phyloP scores from a whole-genome alignment of 2,797 vertebrate species.

The Erithacus rubecula region DNA sequence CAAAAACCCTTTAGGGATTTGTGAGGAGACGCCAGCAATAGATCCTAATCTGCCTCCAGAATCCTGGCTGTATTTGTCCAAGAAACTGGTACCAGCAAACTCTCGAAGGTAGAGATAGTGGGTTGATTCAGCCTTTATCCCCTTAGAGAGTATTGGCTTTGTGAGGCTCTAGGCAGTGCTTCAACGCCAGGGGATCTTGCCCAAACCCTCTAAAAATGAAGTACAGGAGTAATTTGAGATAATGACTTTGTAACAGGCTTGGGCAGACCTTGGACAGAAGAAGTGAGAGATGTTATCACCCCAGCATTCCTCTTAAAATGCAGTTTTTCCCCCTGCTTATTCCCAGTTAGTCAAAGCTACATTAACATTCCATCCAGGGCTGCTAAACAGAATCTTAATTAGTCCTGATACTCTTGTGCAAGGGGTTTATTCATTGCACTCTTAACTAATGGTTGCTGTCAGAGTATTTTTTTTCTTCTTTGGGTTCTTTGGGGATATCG shows the following conservation, averaged over 20 bases:
- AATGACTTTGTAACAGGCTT: conserved; percentile 82
- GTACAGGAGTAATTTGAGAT: conserved; percentile 82
- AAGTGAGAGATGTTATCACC: conserved; percentile 81
- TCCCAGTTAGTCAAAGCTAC: conserved; percentile 74
- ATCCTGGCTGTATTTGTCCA: conserved; percentile 72
- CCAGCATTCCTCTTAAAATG: conserved; percentile 80
- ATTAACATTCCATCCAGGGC: conserved; percentile 83
- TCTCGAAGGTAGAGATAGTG: conserved; percentile 71
- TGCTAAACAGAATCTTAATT: conserved; percentile 85
- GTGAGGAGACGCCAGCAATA: conserved; percentile 68
- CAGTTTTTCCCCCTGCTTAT: conserved; percentile 67
- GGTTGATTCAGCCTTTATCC: conserved; percentile 77
- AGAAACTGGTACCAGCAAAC: conserved; percentile 72
- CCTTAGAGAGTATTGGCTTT: conserved; percentile 82
- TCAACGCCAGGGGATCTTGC: conserved; percentile 71
- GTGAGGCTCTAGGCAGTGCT: conserved; percentile 73
- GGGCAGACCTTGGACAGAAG: conserved; percentile 76
- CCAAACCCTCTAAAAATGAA: conserved; percentile 75
- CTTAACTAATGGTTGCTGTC: conserved; percentile 80
- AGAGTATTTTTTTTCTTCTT: conserved; percentile 72
- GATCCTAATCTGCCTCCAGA: conserved; percentile 74
- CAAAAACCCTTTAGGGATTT: conserved; percentile 73
- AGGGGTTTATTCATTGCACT: conserved; percentile 78
- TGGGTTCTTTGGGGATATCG: conserved; percentile 76
- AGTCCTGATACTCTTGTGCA: conserved; percentile 79